These are phyloP conservation scores for Slavum lentiscoides DNA, from an alignment of 2,888 invertebrate species.

Conservation along the genomic window DNA sequence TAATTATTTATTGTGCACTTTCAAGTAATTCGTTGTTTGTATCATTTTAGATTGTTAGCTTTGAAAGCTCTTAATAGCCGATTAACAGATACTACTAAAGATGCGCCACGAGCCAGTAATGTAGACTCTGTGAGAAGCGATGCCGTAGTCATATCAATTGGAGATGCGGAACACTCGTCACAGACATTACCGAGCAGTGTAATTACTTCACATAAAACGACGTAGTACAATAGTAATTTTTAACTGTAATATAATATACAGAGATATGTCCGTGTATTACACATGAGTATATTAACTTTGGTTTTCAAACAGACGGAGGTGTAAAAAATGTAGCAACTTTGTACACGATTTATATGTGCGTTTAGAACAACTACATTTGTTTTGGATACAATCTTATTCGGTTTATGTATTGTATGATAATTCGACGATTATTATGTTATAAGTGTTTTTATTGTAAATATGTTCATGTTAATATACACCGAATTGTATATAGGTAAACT, in stretches of 20 bases:
- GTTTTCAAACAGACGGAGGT: background rate
- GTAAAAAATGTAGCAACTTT: background rate
- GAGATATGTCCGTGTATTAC: background rate
- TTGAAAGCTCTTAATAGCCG: constrained; percentile 79
- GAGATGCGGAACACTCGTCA: constrained; percentile 28
- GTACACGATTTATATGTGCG: background rate
- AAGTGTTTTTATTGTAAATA: background rate
- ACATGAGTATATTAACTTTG: background rate
- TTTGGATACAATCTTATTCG: background rate
- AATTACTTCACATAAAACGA: constrained; percentile 14
- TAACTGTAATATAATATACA: background rate
- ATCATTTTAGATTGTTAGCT: constrained; percentile 82
- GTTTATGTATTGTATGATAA: background rate
- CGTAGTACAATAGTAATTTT: constrained; percentile 10
- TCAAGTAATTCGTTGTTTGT: background rate
- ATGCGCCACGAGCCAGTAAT: constrained; percentile 6
- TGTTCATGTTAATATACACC: constrained; percentile 8
- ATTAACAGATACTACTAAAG: constrained; percentile 29
- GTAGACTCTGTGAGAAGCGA: constrained; percentile 21
- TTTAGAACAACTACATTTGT: background rate
- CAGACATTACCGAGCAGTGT: background rate
- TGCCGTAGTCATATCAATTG: constrained; percentile 38
- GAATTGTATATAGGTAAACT: constrained; percentile 42
- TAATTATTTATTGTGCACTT: too few relatives aligned
- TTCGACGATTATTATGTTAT: background rate